Evolutionary conservation across 2,113 vertebrate species (phyloP).

Genomic region (Phaetusa simplex): DNA sequence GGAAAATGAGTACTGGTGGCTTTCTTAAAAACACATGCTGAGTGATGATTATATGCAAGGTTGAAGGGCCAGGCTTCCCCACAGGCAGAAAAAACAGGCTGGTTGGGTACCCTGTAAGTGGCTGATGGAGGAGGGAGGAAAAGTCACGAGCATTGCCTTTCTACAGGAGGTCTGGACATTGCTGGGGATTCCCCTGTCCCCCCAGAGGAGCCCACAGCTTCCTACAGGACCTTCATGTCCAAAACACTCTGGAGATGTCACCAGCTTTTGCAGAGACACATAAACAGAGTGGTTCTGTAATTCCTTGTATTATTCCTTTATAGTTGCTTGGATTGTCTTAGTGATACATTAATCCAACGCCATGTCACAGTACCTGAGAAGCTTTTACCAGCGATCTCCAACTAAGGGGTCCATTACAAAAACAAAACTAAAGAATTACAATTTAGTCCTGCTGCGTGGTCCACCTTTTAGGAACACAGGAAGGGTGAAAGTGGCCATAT

Average conservation of each 20-base stretch:
- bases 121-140: neutral
- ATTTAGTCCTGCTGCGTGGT: neutral
- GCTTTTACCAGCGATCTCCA: neutral
- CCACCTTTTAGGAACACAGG: neutral
- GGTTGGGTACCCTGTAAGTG: neutral
- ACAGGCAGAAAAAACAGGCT: accelerated
- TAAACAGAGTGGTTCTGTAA: neutral
- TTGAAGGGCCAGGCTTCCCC: neutral
- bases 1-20: neutral
- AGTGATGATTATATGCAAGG: accelerated
- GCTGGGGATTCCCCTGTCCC: neutral
- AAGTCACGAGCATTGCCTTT: accelerated
- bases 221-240: neutral
- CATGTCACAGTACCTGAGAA: neutral
- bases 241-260: neutral
- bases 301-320: neutral
- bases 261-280: neutral
- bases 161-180: neutral
- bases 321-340: neutral
- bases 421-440: neutral
- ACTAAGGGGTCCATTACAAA: neutral
- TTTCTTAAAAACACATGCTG: neutral
- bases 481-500: neutral
- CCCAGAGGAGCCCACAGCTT: neutral
- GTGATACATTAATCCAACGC: neutral